Percentiles rank a stretch among this genome's conserved stretches.
phyloP scores from a whole-genome alignment of 2,888 invertebrate genomes.

The Acronicta aceris region DNA sequence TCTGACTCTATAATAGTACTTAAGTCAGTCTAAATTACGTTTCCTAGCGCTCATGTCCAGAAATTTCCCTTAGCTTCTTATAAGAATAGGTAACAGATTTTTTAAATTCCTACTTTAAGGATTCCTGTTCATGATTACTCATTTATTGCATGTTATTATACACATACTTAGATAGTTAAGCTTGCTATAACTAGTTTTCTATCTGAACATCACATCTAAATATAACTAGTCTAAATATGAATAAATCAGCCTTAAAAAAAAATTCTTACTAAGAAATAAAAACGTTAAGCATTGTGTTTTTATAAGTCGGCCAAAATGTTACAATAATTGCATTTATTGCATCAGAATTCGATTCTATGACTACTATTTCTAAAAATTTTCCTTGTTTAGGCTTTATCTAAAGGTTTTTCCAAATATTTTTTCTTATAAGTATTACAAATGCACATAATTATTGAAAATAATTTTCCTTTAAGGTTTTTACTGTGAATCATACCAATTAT shows the following conservation, averaged over 20 bases:
- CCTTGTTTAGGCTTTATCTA: neutral
- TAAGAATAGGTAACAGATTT: neutral
- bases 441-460: neutral
- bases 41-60: neutral
- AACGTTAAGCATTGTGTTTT: neutral
- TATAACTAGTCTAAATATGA: too few relatives aligned
- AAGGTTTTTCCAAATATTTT: too few relatives aligned
- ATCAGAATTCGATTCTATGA: slow-evolving; percentile 18
- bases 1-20: neutral
- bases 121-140: too few relatives aligned
- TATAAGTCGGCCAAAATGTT: neutral
- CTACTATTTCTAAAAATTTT: neutral
- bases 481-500: too few relatives aligned
- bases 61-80: neutral
- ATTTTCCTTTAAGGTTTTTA: neutral
- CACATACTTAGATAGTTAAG: too few relatives aligned
- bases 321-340: slow-evolving; percentile 10
- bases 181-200: too few relatives aligned
- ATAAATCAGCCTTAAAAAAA: too few relatives aligned
- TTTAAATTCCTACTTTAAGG: too few relatives aligned
- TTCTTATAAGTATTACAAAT: too few relatives aligned
- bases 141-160: too few relatives aligned
- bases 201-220: too few relatives aligned
- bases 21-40: slow-evolving; percentile 9
- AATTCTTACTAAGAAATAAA: neutral